Conservation (phyloP, 1,140 invertebrate species). For the Papilio dardanus region DNA sequence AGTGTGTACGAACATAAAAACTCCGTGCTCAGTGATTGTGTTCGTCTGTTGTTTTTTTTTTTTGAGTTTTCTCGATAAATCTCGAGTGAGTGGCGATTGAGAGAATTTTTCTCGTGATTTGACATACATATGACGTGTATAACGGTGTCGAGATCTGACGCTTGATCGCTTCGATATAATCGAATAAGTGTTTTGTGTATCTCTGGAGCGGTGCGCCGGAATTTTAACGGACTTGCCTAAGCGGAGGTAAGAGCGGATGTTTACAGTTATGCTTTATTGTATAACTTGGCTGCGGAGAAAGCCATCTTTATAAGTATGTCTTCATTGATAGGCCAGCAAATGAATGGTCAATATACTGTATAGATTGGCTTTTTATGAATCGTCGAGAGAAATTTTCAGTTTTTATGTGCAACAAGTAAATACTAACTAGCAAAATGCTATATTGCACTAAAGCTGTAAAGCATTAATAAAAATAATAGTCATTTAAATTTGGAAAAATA, state of each 20-base stretch:
- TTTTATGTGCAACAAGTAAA: neutral
- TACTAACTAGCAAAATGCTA: neutral
- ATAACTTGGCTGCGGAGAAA: constrained; percentile 71
- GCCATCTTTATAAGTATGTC: constrained; percentile 47
- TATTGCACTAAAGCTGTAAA: neutral
- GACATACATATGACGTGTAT: constrained; percentile 77
- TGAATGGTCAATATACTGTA: neutral
- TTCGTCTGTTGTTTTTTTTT: constrained; percentile 47
- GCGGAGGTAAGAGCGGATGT: constrained; percentile 78
- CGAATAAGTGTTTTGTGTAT: constrained; percentile 76
- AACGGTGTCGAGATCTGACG: constrained; percentile 77
- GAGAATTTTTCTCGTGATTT: constrained; percentile 68
- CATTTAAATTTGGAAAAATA: neutral
- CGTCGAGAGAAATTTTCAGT: neutral
- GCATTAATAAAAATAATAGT: neutral
- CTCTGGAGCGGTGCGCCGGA: constrained; percentile 73
- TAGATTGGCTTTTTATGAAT: neutral
- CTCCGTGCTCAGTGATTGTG: constrained; percentile 67
- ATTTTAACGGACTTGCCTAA: constrained; percentile 80
- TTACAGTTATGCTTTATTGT: constrained; percentile 80
- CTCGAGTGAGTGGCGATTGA: constrained; percentile 54
- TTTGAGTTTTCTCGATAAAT: constrained; percentile 32
- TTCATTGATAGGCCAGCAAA: constrained; percentile 2
- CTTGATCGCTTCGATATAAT: constrained; percentile 76
- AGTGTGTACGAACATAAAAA: constrained; percentile 50